phyloP scores from a whole-genome alignment of 2,797 vertebrate species.

The Melanotaenia parkinsoni region DNA sequence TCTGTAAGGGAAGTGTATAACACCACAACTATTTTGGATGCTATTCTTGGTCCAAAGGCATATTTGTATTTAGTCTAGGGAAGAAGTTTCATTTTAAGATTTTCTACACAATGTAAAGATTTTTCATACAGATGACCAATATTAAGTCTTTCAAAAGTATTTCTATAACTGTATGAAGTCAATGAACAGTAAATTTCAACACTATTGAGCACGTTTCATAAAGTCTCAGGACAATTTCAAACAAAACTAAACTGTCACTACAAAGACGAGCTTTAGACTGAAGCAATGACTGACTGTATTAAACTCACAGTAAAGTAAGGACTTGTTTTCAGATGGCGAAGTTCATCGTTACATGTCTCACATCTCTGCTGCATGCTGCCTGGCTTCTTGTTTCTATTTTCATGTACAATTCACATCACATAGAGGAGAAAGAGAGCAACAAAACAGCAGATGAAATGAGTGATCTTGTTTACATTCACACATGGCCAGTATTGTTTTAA shows the following conservation, averaged over 20 bases:
- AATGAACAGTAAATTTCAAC: no score
- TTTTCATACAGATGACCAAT: not conserved
- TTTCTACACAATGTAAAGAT: not conserved
- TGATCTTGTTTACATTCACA: not conserved
- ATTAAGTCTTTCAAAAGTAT: constrained; percentile 1
- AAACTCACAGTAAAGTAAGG: no score
- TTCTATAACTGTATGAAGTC: not conserved
- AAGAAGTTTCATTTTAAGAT: constrained; percentile 1
- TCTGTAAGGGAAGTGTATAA: no score
- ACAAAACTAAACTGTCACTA: no score
- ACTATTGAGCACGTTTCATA: no score
- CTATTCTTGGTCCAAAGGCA: no score
- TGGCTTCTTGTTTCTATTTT: not conserved
- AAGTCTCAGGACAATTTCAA: no score
- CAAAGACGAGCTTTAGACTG: no score
- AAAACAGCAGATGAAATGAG: not conserved
- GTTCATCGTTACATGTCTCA: not conserved
- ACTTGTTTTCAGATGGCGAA: not conserved
- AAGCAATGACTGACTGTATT: no score
- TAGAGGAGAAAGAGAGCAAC: not conserved
- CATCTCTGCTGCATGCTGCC: not conserved
- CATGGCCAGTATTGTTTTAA: not conserved
- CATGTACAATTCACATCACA: not conserved
- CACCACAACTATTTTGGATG: no score
- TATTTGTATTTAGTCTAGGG: no score